phyloP scores from a whole-genome alignment of 1,140 invertebrate genomes.

The Heliconius himera region DNA sequence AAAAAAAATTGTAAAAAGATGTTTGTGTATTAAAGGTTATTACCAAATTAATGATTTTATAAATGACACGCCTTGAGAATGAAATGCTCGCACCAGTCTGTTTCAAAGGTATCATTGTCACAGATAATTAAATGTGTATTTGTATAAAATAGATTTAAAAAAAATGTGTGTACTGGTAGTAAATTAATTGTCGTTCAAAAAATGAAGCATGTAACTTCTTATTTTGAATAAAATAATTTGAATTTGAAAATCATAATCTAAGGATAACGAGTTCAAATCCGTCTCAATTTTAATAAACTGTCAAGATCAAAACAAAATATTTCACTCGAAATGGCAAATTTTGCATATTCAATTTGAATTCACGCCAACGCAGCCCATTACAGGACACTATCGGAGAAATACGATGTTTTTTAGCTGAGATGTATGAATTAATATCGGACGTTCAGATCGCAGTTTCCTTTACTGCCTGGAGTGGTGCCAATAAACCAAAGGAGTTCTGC shows the following conservation, averaged over 20 bases:
- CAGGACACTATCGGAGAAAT: slow-evolving; percentile 51
- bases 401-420: slow-evolving; percentile 74
- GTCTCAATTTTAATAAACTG: not conserved
- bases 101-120: too few relatives aligned
- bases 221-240: too few relatives aligned
- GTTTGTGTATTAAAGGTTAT: too few relatives aligned
- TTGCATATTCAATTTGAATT: slow-evolving; percentile 24
- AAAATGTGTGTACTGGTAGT: too few relatives aligned
- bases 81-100: too few relatives aligned
- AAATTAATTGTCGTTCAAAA: too few relatives aligned
- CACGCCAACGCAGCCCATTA: slow-evolving; percentile 43
- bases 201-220: too few relatives aligned
- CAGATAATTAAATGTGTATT: too few relatives aligned
- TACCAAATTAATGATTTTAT: too few relatives aligned
- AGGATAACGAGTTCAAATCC: not conserved
- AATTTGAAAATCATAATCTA: not conserved
- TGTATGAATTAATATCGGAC: slow-evolving; percentile 67
- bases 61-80: too few relatives aligned
- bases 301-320: slow-evolving; percentile 16
- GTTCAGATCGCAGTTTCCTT: slow-evolving; percentile 56
- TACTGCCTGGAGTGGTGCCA: slow-evolving; percentile 69
- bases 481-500: slow-evolving; percentile 67
- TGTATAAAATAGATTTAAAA: too few relatives aligned
- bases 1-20: too few relatives aligned
- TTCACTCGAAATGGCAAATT: slow-evolving; percentile 13